These are phyloP conservation scores for Melipona quadrifasciata DNA, from an alignment of 1,140 invertebrate genomes.

Conservation along the genomic window DNA sequence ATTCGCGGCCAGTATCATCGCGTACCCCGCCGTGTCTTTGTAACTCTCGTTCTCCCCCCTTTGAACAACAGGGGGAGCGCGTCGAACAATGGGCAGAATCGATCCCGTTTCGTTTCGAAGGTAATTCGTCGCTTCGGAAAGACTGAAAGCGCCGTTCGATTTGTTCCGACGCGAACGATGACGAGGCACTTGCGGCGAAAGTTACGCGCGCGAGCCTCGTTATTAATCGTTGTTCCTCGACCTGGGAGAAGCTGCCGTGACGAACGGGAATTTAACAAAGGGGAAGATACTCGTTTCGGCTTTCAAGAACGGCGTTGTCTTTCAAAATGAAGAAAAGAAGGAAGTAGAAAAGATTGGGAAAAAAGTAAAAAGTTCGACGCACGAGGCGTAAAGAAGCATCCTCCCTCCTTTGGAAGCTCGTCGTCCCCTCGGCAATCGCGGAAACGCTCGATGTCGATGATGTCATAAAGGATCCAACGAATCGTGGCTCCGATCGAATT, in stretches of 20 bases:
- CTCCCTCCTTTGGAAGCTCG: neutral
- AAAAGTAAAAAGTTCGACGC: fast-evolving
- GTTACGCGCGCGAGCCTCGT: neutral
- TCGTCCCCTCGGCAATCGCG: neutral
- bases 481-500: slow-evolving; percentile 21
- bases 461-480: slow-evolving; percentile 18
- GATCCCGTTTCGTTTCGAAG: neutral
- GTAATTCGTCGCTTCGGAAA: neutral
- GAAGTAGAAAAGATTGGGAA: neutral
- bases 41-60: neutral
- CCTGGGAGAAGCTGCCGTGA: neutral
- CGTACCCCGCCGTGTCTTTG: neutral
- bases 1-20: neutral
- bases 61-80: neutral
- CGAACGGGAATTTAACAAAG: neutral
- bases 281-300: neutral
- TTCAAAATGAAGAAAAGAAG: neutral
- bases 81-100: neutral
- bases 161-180: neutral
- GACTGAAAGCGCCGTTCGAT: neutral
- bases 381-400: neutral
- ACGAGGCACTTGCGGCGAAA: neutral
- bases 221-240: neutral
- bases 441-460: neutral
- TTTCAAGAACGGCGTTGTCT: neutral